Percentiles rank a stretch among this genome's conserved stretches.
Evolutionary conservation across 2,888 invertebrate genomes (phyloP).

Genomic region (Sinopyrophorus schimmeli): DNA sequence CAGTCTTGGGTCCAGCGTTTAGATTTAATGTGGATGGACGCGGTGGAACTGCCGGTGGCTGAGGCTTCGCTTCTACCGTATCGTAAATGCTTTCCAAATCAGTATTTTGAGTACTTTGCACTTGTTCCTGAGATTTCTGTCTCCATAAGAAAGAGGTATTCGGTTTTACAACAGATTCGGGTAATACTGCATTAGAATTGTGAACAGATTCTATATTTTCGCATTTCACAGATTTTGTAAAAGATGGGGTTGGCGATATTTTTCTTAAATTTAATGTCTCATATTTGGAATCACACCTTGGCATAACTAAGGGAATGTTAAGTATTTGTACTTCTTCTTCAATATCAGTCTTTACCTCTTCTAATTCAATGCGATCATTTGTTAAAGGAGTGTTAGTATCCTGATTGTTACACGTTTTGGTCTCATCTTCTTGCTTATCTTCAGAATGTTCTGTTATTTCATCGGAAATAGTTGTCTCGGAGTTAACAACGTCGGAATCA

Average conservation of each 20-base stretch:
- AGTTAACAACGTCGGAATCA: too few species aligned
- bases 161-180: conserved; percentile 55
- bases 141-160: conserved; percentile 71
- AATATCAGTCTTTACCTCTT: conserved; percentile 28
- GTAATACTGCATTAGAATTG: neutral
- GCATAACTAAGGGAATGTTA: conserved; percentile 44
- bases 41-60: conserved; percentile 23
- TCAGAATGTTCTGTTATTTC: too few species aligned
- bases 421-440: too few species aligned
- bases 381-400: too few species aligned
- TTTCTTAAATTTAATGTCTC: conserved; percentile 41
- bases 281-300: conserved; percentile 49
- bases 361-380: conserved; percentile 31
- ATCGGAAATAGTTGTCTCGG: too few species aligned
- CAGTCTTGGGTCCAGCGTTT: conserved; percentile 28
- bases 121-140: conserved; percentile 49
- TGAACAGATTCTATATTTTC: conserved; percentile 24
- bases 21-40: conserved; percentile 22
- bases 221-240: conserved; percentile 34
- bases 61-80: conserved; percentile 35
- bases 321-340: conserved; percentile 47
- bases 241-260: conserved; percentile 27
- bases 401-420: too few species aligned
- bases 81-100: conserved; percentile 40
- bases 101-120: conserved; percentile 2